A percentile compares a stretch with the other conserved stretches of the same genome.
These are phyloP conservation scores for Phacellophora camtschatica DNA, from an alignment of 30 jellyfish, hydroid and myxozoan species.

Conservation along the genomic window DNA sequence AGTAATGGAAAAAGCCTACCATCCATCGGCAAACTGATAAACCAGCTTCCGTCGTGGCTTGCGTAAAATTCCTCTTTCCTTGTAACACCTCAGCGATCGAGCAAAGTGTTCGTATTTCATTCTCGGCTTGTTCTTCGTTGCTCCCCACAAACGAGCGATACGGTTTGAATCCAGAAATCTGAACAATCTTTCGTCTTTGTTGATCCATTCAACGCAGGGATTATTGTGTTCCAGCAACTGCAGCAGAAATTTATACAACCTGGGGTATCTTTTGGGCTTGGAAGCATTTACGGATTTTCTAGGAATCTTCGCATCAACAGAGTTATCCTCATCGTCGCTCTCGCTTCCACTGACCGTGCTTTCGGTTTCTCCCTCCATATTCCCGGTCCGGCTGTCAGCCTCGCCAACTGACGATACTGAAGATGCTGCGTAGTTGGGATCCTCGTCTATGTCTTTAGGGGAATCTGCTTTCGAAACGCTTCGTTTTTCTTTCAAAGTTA, in stretches of 20 bases:
- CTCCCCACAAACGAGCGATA: slow-evolving; percentile 90
- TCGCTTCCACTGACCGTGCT: slow-evolving; percentile 39
- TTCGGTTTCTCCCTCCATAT: slow-evolving; percentile 50
- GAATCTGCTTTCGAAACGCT: too few relatives aligned
- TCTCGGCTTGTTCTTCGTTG: slow-evolving; percentile 72
- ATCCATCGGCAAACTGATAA: slow-evolving; percentile 71
- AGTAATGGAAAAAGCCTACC: too few relatives aligned
- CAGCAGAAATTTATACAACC: slow-evolving; percentile 62
- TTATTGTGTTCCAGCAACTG: slow-evolving; percentile 73
- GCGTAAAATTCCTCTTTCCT: slow-evolving; percentile 68
- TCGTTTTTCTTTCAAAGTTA: too few relatives aligned
- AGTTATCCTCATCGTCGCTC: slow-evolving; percentile 29
- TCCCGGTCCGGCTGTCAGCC: too few relatives aligned
- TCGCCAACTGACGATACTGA: too few relatives aligned
- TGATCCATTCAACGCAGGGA: slow-evolving; percentile 80
- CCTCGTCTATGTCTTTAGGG: too few relatives aligned
- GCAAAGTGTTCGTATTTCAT: slow-evolving; percentile 95
- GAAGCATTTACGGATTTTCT: background rate
- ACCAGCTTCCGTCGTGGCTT: slow-evolving; percentile 85
- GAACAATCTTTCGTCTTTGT: slow-evolving; percentile 68
- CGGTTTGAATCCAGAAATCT: slow-evolving; percentile 68
- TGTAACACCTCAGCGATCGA: slow-evolving; percentile 80
- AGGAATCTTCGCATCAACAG: background rate
- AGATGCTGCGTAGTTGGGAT: too few relatives aligned
- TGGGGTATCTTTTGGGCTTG: slow-evolving; percentile 27